Evolutionary conservation across 2,113 vertebrate genomes (phyloP).

Genomic region (Anarhynchus alexandrinus): DNA sequence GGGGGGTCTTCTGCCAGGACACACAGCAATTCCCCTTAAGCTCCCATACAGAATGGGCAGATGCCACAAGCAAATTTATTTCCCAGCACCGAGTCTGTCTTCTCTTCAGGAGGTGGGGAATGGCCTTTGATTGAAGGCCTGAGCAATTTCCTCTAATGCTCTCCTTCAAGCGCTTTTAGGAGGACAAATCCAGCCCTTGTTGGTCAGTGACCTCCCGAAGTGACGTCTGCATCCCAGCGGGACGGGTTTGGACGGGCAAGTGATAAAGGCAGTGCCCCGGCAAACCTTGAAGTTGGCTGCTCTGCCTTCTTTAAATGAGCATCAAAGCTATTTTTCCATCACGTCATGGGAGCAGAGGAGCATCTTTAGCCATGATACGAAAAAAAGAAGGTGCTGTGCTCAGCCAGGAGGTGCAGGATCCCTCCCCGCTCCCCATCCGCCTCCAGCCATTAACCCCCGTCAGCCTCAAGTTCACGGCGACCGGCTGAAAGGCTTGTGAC

Average conservation of each 20-base stretch:
- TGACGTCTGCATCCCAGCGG: background rate
- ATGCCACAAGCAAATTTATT: background rate
- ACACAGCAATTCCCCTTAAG: background rate
- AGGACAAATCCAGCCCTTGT: background rate
- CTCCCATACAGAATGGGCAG: fast-evolving
- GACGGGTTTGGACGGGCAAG: background rate
- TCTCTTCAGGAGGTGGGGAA: background rate
- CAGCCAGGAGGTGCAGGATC: background rate
- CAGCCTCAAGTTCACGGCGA: fast-evolving
- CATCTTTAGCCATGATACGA: fast-evolving
- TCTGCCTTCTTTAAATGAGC: background rate
- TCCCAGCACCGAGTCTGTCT: background rate
- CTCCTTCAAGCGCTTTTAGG: background rate
- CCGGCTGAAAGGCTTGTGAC: background rate
- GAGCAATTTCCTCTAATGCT: background rate
- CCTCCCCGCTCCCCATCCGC: background rate
- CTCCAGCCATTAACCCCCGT: background rate
- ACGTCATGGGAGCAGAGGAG: background rate
- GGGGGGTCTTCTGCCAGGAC: background rate
- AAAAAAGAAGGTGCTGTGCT: background rate
- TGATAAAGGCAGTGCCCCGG: background rate
- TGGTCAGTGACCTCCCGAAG: fast-evolving
- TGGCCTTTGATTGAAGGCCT: background rate
- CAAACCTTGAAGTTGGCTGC: background rate
- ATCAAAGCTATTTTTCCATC: background rate